These are phyloP conservation scores for Ceriagrion tenellum DNA, from an alignment of 2,888 invertebrate genomes.

Conservation along the genomic window DNA sequence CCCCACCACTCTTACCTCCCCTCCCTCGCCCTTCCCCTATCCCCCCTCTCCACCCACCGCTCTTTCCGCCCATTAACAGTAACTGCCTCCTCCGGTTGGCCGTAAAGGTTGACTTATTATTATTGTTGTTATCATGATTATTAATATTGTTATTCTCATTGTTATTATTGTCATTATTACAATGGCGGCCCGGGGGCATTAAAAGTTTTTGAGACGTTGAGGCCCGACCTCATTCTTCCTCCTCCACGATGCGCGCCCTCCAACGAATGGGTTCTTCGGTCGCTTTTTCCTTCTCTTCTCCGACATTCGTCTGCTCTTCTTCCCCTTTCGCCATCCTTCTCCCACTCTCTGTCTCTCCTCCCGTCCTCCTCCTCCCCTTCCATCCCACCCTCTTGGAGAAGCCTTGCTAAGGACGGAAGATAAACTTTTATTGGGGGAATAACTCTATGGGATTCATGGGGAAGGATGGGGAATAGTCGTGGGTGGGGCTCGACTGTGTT, in stretches of 20 bases:
- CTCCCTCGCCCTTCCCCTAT: neutral
- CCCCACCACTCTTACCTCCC: neutral
- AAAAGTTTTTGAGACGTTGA: conserved; percentile 59
- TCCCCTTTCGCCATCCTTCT: neutral
- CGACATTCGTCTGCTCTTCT: neutral
- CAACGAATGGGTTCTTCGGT: neutral
- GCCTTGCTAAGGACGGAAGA: conserved; percentile 44
- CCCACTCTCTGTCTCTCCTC: neutral
- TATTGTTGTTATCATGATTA: conserved; percentile 65
- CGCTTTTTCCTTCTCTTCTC: too few relatives aligned
- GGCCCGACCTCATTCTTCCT: neutral
- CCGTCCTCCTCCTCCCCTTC: neutral
- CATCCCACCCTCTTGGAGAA: neutral
- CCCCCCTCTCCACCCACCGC: neutral
- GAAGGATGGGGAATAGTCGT: neutral
- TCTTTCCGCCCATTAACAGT: conserved; percentile 36
- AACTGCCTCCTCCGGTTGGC: conserved; percentile 39
- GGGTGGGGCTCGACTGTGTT: neutral
- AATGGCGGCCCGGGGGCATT: conserved; percentile 49
- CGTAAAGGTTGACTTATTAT: conserved; percentile 64
- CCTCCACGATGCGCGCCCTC: too few relatives aligned
- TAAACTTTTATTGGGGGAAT: conserved; percentile 61
- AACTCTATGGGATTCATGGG: conserved; percentile 56
- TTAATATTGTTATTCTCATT: conserved; percentile 67
- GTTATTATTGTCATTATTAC: conserved; percentile 67